A percentile compares a stretch with the other conserved stretches of the same genome.
Conservation (phyloP, 2,113 vertebrate genomes). For the Stomatorhinus ivindoensis region DNA sequence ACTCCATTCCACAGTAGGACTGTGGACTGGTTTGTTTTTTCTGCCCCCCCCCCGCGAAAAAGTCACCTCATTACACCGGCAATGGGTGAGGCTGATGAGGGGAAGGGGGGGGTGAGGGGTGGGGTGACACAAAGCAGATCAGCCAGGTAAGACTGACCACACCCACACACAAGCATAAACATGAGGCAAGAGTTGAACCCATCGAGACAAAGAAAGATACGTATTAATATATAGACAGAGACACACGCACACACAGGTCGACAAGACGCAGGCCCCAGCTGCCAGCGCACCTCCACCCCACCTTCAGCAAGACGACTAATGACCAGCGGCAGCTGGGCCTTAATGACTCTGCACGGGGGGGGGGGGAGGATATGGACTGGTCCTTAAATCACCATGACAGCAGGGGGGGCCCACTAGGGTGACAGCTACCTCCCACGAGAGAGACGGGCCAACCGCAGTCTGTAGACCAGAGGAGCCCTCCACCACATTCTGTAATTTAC, state of each 20-base stretch:
- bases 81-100: not conserved
- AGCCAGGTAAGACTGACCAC: not conserved
- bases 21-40: not conserved
- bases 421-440: not conserved
- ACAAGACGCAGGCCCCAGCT: not conserved
- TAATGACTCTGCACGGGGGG: conserved; percentile 5
- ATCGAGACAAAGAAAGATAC: not conserved
- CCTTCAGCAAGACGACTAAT: conserved; percentile 10
- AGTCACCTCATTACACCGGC: not conserved
- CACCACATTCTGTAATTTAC: not conserved
- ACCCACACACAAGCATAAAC: not conserved
- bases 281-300: not conserved
- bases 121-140: not conserved
- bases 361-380: not conserved
- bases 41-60: not conserved
- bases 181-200: not conserved
- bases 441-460: not conserved
- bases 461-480: not conserved
- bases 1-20: not conserved
- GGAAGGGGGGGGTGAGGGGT: not conserved
- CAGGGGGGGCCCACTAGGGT: not conserved
- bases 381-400: conserved; percentile 9
- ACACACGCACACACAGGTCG: not conserved
- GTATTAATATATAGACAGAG: not conserved
- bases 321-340: conserved; percentile 19